Percentiles rank a stretch among this genome's conserved stretches.
Conservation (phyloP, 2,113 vertebrate species). For the Lampris incognitus region DNA sequence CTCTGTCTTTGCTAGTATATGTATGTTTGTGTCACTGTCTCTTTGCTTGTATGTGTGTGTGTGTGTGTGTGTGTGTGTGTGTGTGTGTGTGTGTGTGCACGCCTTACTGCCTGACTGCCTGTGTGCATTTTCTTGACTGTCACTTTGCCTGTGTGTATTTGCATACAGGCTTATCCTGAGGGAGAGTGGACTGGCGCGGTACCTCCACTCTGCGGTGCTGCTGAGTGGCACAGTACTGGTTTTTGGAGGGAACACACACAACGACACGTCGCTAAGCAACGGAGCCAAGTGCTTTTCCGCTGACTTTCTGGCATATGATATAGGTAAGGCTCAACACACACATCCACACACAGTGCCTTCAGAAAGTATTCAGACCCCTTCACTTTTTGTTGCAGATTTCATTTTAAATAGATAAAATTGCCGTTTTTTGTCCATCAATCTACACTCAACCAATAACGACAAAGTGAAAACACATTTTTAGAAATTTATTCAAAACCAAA, state of each 20-base stretch:
- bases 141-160: slow-evolving; percentile 67
- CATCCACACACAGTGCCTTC: background rate
- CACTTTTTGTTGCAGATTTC: too few species aligned
- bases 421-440: background rate
- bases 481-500: too few species aligned
- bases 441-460: background rate
- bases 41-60: background rate
- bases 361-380: too few species aligned
- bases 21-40: background rate
- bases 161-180: slow-evolving; percentile 87
- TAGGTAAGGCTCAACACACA: slow-evolving; percentile 76
- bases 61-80: slow-evolving; percentile 3
- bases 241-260: slow-evolving; percentile 95
- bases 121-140: background rate
- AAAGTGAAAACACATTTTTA: too few species aligned
- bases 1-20: background rate
- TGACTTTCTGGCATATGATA: slow-evolving; percentile 92
- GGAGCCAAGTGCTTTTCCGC: slow-evolving; percentile 94
- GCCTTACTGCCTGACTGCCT: background rate
- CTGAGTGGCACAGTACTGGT: slow-evolving; percentile 89
- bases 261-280: slow-evolving; percentile 93
- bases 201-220: slow-evolving; percentile 90
- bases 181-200: slow-evolving; percentile 88
- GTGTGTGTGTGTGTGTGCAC: background rate
- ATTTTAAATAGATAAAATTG: too few species aligned